phyloP scores from a whole-genome alignment of 1,140 invertebrate genomes.

The Plutomurus gul region DNA sequence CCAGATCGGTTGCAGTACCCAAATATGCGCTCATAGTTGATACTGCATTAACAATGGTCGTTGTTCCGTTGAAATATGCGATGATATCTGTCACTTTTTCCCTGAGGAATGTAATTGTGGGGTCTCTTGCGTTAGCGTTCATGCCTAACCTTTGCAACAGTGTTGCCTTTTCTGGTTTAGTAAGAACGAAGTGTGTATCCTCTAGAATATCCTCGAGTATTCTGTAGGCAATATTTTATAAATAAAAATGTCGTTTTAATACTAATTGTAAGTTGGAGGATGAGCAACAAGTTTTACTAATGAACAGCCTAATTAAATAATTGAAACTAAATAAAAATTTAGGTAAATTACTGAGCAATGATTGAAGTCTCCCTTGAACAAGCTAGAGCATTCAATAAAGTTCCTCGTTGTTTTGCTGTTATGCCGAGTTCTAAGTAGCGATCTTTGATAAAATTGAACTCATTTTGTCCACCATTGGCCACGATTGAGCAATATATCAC shows the following conservation, averaged over 20 bases:
- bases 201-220: neutral
- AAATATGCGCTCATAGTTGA: neutral
- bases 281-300: too few species aligned
- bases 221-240: neutral
- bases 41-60: neutral
- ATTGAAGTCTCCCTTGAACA: neutral
- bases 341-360: neutral
- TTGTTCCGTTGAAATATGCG: neutral
- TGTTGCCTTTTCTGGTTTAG: neutral
- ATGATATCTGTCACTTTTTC: neutral
- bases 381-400: constrained; percentile 31
- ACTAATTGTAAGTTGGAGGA: too few species aligned
- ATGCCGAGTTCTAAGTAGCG: constrained; percentile 14
- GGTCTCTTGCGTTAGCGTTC: neutral
- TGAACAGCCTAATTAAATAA: too few species aligned
- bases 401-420: neutral
- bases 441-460: constrained; percentile 22
- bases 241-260: neutral
- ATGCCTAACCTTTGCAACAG: constrained; percentile 1
- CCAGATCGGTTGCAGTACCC: neutral
- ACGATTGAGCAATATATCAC: constrained; percentile 41
- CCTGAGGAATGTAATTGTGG: neutral
- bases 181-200: neutral
- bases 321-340: neutral
- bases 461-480: neutral